Evolutionary conservation across 2,797 vertebrate genomes (phyloP).

Genomic region (Aeoliscus strigatus): DNA sequence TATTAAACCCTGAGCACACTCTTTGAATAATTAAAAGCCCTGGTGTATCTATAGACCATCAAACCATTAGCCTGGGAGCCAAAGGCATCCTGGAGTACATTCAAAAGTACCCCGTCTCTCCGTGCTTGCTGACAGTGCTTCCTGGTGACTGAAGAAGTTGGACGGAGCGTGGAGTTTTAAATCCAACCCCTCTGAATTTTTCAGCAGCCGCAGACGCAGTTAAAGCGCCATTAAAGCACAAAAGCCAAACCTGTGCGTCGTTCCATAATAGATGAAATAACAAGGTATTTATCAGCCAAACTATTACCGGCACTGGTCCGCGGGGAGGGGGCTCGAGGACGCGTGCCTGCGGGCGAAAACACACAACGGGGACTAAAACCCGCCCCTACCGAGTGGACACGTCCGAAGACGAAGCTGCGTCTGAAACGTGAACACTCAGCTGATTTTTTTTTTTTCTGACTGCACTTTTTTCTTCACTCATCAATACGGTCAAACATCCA

Average conservation of each 20-base stretch:
- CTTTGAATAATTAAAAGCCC: conserved; percentile 75
- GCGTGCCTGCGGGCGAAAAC: conserved; percentile 23
- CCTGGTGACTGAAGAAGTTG: conserved; percentile 57
- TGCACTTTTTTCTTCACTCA: too few relatives aligned
- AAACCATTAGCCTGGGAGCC: conserved; percentile 69
- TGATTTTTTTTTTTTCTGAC: too few relatives aligned
- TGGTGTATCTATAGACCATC: conserved; percentile 71
- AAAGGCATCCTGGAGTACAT: conserved; percentile 51
- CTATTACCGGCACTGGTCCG: conserved; percentile 28
- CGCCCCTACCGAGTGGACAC: too few relatives aligned
- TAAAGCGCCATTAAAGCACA: conserved; percentile 60
- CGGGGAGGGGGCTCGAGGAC: too few relatives aligned
- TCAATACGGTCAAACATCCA: too few relatives aligned
- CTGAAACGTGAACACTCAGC: too few relatives aligned
- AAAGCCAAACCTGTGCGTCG: conserved; percentile 35
- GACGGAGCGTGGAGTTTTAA: conserved; percentile 44
- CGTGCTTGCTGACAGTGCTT: conserved; percentile 46
- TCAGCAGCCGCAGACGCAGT: conserved; percentile 54
- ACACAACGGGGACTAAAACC: conserved; percentile 19
- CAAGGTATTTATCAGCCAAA: conserved; percentile 57
- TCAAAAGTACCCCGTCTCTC: conserved; percentile 52
- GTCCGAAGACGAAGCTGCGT: too few relatives aligned
- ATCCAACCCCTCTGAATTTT: conserved; percentile 61
- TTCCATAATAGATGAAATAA: conserved; percentile 70
- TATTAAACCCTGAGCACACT: conserved; percentile 56